phyloP scores from a whole-genome alignment of 2,113 vertebrate genomes.

The Maylandia zebra region DNA sequence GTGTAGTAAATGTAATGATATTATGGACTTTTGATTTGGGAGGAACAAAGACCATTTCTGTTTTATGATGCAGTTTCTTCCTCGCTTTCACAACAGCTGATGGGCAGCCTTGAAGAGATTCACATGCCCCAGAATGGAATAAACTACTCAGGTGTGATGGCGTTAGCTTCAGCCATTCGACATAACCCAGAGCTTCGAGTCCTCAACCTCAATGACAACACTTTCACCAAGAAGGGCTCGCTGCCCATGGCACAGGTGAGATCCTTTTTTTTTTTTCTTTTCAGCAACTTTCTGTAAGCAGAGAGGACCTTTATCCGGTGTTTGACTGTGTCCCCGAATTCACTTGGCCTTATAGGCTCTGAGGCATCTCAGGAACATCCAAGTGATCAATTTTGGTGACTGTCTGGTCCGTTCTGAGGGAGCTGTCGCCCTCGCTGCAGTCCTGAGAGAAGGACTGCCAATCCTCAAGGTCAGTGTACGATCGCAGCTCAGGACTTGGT shows the following conservation, averaged over 20 bases:
- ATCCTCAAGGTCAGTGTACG: constrained; percentile 76
- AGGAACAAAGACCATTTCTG: neutral
- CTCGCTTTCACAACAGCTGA: constrained; percentile 59
- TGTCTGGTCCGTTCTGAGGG: constrained; percentile 93
- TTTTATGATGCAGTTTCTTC: neutral
- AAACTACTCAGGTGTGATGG: constrained; percentile 83
- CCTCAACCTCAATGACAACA: constrained; percentile 97
- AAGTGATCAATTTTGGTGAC: constrained; percentile 95
- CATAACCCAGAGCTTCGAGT: constrained; percentile 82
- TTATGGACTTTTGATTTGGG: neutral
- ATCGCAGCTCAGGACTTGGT: neutral
- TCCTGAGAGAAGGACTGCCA: constrained; percentile 83
- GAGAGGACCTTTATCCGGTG: fast-evolving
- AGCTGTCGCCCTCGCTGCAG: constrained; percentile 83
- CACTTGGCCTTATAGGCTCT: constrained; percentile 71
- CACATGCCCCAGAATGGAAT: constrained; percentile 98
- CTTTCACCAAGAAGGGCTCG: constrained; percentile 91
- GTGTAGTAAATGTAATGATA: fast-evolving
- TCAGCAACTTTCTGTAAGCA: neutral
- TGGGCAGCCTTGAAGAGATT: constrained; percentile 91
- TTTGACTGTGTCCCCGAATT: neutral
- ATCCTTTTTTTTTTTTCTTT: neutral
- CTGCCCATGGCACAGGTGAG: constrained; percentile 89
- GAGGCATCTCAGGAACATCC: constrained; percentile 81
- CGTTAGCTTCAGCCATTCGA: constrained; percentile 83